Conservation (phyloP, 2,113 vertebrate genomes). For the Coregonus clupeaformis region DNA sequence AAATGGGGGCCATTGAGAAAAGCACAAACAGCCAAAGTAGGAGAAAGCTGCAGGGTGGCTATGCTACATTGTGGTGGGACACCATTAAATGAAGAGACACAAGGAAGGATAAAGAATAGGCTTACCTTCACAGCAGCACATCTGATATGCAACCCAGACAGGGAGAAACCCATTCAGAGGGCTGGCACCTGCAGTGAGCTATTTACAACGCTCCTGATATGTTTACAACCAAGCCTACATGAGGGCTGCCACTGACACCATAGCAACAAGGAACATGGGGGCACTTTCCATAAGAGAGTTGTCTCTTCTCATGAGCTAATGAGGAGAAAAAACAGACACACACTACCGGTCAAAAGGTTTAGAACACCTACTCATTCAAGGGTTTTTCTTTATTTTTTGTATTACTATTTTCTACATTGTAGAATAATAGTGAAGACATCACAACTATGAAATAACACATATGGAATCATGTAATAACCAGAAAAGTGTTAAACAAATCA, state of each 20-base stretch:
- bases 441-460: too few species aligned
- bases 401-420: too few species aligned
- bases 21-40: neutral
- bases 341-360: too few species aligned
- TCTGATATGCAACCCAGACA: constrained; percentile 42
- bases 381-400: too few species aligned
- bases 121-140: constrained; percentile 19
- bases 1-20: constrained; percentile 36
- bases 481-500: too few species aligned
- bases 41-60: neutral
- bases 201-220: constrained; percentile 74
- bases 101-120: constrained; percentile 16
- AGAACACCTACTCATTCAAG: too few species aligned
- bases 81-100: neutral
- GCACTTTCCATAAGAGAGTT: constrained; percentile 48
- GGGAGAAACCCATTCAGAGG: constrained; percentile 29
- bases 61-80: constrained; percentile 6
- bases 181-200: constrained; percentile 60
- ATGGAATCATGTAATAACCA: too few species aligned
- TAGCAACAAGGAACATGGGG: constrained; percentile 67
- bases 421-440: too few species aligned
- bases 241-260: constrained; percentile 71
- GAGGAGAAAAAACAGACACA: constrained; percentile 28
- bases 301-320: constrained; percentile 46
- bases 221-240: constrained; percentile 75